Conservation (phyloP, 2,888 invertebrate species). For the Perithous albicinctus region DNA sequence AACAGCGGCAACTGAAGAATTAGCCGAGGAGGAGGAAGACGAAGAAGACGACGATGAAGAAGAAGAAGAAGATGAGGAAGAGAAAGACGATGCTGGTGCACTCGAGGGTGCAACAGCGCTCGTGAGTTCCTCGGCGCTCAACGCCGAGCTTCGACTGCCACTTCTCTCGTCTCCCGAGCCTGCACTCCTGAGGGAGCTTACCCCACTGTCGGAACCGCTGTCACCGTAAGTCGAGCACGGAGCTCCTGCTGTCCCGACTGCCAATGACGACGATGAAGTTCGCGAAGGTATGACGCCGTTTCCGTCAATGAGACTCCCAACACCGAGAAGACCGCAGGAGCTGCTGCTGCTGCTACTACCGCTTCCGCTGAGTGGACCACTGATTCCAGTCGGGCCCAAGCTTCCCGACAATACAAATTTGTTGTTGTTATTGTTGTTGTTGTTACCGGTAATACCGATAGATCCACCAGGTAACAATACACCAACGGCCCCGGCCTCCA, state of each 20-base stretch:
- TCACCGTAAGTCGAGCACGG: slow-evolving; percentile 84
- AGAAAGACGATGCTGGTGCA: slow-evolving; percentile 73
- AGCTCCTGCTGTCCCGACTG: slow-evolving; percentile 73
- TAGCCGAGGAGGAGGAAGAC: slow-evolving; percentile 39
- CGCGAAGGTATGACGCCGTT: slow-evolving; percentile 13
- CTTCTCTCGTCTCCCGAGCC: slow-evolving; percentile 91
- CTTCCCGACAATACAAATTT: slow-evolving; percentile 85
- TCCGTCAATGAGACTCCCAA: slow-evolving; percentile 2
- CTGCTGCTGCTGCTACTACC: slow-evolving; percentile 85
- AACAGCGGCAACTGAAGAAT: slow-evolving; percentile 78
- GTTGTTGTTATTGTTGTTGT: slow-evolving; percentile 71
- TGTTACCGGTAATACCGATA: slow-evolving; percentile 76
- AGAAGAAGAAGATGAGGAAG: slow-evolving; percentile 42
- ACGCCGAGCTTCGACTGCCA: slow-evolving; percentile 91
- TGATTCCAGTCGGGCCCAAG: slow-evolving; percentile 75
- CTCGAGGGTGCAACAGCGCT: slow-evolving; percentile 83
- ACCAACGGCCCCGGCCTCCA: slow-evolving; percentile 81
- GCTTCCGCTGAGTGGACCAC: slow-evolving; percentile 86
- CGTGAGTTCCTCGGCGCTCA: slow-evolving; percentile 90
- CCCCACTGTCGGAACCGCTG: slow-evolving; percentile 88
- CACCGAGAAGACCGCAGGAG: slow-evolving; percentile 2
- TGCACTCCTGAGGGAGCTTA: slow-evolving; percentile 91
- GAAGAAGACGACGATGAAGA: slow-evolving; percentile 55
- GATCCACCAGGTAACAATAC: slow-evolving; percentile 78
- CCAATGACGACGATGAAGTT: slow-evolving; percentile 38